Conservation (phyloP, 2,888 invertebrate species). For the Microdon myrmicae region DNA sequence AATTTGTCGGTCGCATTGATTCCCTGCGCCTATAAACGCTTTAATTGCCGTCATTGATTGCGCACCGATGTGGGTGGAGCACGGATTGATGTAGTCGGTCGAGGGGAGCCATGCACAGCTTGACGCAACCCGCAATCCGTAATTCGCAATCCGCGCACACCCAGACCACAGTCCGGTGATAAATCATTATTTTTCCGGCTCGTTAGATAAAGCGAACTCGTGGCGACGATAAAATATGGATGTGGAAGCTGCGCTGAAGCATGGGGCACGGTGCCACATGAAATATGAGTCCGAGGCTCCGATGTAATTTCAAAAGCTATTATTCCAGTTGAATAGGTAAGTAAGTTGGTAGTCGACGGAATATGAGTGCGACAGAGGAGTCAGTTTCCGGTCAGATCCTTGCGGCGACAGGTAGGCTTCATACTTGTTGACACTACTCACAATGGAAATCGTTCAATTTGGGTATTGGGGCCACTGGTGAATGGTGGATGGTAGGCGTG, state of each 20-base stretch:
- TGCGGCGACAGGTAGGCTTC: slow-evolving; percentile 4
- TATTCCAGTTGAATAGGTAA: slow-evolving; percentile 23
- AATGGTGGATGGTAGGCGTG: slow-evolving; percentile 4
- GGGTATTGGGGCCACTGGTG: slow-evolving; percentile 2
- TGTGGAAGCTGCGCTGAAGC: slow-evolving; percentile 17
- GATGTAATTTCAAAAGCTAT: slow-evolving; percentile 26
- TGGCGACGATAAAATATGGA: slow-evolving; percentile 27
- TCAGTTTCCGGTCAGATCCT: slow-evolving; percentile 8
- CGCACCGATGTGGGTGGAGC: slow-evolving; percentile 2
- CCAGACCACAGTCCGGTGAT: slow-evolving; percentile 13
- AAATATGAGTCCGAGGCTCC: slow-evolving; percentile 10
- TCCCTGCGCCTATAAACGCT: slow-evolving; percentile 17
- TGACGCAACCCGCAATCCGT: too few species aligned
- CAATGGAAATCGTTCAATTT: neutral
- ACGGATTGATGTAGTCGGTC: too few species aligned
- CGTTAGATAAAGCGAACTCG: slow-evolving; percentile 28
- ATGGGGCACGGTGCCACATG: slow-evolving; percentile 9
- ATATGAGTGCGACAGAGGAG: neutral
- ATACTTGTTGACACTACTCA: slow-evolving; percentile 11
- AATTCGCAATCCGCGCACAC: too few species aligned
- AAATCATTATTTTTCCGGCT: slow-evolving; percentile 27
- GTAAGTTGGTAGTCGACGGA: slow-evolving; percentile 7
- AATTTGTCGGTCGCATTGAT: slow-evolving; percentile 21
- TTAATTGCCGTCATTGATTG: slow-evolving; percentile 10
- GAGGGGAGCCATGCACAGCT: too few species aligned